Evolutionary conservation across 2,113 vertebrate genomes (phyloP), one percentile per base, ranked within the genome.

Genomic region (Laticauda colubrina): DNA sequence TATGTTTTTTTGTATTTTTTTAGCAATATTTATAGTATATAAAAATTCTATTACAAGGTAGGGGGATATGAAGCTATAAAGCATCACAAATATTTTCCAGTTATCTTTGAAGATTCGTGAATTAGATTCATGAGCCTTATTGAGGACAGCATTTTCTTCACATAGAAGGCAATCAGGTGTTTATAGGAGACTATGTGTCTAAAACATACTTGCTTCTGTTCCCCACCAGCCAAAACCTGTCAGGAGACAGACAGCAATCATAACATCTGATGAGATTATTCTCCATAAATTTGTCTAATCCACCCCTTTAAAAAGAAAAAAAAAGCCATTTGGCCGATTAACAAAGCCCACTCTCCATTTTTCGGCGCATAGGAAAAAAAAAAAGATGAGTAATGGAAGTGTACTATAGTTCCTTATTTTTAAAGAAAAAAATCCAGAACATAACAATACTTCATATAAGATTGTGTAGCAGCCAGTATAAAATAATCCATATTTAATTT

Each of bases 21-120:
- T 85, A n/a, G 93, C 96, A 96, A 96, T 96, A 96, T 95, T 95
- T 64, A 93, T 95, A 21, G 2, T 39, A 43, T 43, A 81, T 81
- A 20, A 43, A 81, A 81, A 81, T 43, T 7, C 34, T 43, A 43
- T 81, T 21, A 7, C 18, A 81, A 39, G 75, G 18, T 21, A 39
- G 34, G 18, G 75, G 18, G 34, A 81, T 43, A 43, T 3, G 15
- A 81, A 95, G 56, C 91, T 75, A 92, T 51, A 92, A 91, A 55
- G 93, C 81, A 94, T 89, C 95, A 94, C 90, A 96, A 94, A 96
- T 94, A 96, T 88, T 94, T 95, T 95, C 92, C 94, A 94, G 85
- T 59, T 91, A 90, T 61, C 87, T 96, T 85, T 69, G 75, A 81
- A 43, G 2, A 43, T 20, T 81, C 7, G 3, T 43, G 75, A 43